Base-by-base conservation (phyloP, 2,888 invertebrate genomes). In the Drymonia ruficornis region DNA sequence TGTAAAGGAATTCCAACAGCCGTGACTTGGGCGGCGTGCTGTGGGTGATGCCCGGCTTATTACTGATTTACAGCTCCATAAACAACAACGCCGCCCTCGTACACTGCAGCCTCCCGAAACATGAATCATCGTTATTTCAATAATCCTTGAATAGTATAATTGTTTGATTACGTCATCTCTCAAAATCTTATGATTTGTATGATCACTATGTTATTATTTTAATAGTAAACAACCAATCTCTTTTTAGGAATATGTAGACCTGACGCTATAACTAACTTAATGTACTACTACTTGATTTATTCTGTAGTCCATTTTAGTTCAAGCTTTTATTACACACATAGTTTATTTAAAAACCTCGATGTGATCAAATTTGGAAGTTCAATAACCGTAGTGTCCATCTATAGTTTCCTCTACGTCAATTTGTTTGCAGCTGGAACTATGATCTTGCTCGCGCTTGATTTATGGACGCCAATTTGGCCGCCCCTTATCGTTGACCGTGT, bases 11-110 rank as follows among this genome's bases (percentile, higher is more conserved):
- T 75, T 72, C 74, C 69, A 70, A 76, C 65, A 74, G 59, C 58
- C 59, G 59, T 55, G 57, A 55, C 53, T 53, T 43, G 55, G 52
- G 57, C 53, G 45, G 49, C 49, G 52, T 55, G 62, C 61, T 65
- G 61, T 58, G 53, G 71, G 55, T 69, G 65, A 65, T 70, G 75
- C 65, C 63, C 72, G 70, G 69, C 76, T 77, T 72, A 76, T 66
- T 62, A 67, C 59, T 74, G 73, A 81, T 80, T 83, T 81, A 81
- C 70, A 80, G 68, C 65, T 76, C 73, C 79, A 76, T 76, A 76
- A 81, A 78, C 76, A 81, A 78, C 76, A 57, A 68, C 68, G 65
- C 71, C 65, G 65, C 64, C 71, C 69, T 65, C 65, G 61, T 68
- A 60, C 55, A 55, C 65, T 58, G 62, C 55, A 54, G 65, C 59